These are phyloP conservation scores for Xenopus borealis DNA, from an alignment of 2,113 vertebrate species.

Conservation along the genomic window DNA sequence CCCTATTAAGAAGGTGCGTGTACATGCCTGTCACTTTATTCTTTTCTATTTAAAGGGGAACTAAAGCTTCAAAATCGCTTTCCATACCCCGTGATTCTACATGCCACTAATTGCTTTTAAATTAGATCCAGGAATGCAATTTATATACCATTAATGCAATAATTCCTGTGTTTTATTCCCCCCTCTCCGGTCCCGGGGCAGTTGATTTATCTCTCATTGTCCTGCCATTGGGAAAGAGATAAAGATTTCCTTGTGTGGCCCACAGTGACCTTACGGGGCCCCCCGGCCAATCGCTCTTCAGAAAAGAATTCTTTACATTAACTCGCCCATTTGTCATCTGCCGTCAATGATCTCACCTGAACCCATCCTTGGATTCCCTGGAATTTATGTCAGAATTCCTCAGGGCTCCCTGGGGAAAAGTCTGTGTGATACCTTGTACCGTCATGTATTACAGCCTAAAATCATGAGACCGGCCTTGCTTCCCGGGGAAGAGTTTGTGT, in stretches of 20 bases:
- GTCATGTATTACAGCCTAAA: constrained; percentile 77
- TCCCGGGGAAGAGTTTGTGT: constrained; percentile 91
- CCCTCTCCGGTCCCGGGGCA: no score
- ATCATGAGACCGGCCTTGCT: constrained; percentile 88
- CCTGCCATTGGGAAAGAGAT: no score
- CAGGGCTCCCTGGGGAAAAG: no score
- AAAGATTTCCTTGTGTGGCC: no score
- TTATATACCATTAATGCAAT: background rate
- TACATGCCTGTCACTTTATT: no score
- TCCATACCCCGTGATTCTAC: no score
- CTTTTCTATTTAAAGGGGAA: no score
- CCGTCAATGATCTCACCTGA: background rate
- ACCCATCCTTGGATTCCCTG: background rate
- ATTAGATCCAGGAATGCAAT: background rate
- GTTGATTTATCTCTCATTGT: no score
- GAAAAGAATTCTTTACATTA: background rate
- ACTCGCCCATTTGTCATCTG: background rate
- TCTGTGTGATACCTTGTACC: constrained; percentile 35
- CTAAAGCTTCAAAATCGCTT: no score
- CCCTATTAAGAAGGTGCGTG: constrained; percentile 92
- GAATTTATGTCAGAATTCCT: background rate
- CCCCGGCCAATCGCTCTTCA: no score
- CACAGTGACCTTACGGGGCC: no score
- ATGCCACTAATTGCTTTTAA: background rate
- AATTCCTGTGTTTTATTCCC: constrained; percentile 13